These are phyloP conservation scores for Lucilia cuprina DNA, from an alignment of 1,140 invertebrate genomes.

Conservation along the genomic window DNA sequence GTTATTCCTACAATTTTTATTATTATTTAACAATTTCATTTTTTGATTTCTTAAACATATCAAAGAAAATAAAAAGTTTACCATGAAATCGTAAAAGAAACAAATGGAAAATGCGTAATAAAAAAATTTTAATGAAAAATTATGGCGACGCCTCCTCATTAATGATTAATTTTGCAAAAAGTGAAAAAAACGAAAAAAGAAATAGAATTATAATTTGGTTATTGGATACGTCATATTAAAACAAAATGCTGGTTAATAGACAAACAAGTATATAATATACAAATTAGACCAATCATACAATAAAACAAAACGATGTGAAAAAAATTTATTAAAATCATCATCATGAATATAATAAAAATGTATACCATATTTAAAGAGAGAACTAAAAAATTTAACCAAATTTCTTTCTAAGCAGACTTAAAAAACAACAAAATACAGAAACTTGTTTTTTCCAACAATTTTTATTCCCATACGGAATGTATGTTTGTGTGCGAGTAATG, in stretches of 20 bases:
- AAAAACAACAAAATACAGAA: not conserved
- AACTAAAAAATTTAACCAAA: not conserved
- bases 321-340: not conserved
- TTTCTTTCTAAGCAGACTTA: not conserved
- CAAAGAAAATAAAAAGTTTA: not conserved
- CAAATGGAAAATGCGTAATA: not conserved
- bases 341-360: not conserved
- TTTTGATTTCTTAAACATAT: not conserved
- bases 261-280: not conserved
- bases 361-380: not conserved
- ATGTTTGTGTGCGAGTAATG: not conserved
- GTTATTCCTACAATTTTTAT: not conserved
- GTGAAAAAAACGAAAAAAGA: not conserved
- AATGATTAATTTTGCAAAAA: conserved; percentile 11
- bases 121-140: not conserved
- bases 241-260: not conserved
- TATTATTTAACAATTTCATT: not conserved
- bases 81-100: not conserved
- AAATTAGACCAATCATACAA: not conserved
- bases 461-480: not conserved
- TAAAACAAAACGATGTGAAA: not conserved
- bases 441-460: not conserved
- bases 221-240: not conserved
- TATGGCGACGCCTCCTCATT: conserved; percentile 1
- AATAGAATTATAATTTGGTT: not conserved